These are phyloP conservation scores for Gymnocheta viridis DNA, from an alignment of 2,888 invertebrate genomes.

Conservation along the genomic window DNA sequence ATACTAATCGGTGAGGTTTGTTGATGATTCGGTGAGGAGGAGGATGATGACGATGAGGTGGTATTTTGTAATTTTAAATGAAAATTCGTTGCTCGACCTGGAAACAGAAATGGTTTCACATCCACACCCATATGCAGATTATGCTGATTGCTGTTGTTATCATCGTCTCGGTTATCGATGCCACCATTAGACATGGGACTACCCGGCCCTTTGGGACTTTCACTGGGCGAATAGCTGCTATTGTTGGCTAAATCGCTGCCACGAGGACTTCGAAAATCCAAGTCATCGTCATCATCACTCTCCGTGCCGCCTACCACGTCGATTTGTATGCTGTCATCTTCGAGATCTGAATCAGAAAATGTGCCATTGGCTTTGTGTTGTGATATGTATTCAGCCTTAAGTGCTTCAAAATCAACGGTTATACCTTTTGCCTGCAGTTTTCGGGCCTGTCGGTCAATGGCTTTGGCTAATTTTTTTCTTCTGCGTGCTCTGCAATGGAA, in stretches of 20 bases:
- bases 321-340: slow-evolving; percentile 89
- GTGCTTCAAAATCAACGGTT: slow-evolving; percentile 92
- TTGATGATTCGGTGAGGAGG: slow-evolving; percentile 76
- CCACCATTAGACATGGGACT: slow-evolving; percentile 72
- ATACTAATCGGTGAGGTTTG: slow-evolving; percentile 84
- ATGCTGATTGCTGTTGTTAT: slow-evolving; percentile 67
- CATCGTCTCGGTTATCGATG: slow-evolving; percentile 70
- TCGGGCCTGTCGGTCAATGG: slow-evolving; percentile 94
- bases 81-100: slow-evolving; percentile 71
- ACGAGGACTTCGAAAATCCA: slow-evolving; percentile 81
- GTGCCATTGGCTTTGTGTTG: slow-evolving; percentile 86
- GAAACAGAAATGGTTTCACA: slow-evolving; percentile 71
- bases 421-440: slow-evolving; percentile 96
- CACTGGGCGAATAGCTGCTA: slow-evolving; percentile 72
- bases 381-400: slow-evolving; percentile 92
- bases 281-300: slow-evolving; percentile 86
- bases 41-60: slow-evolving; percentile 70
- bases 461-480: slow-evolving; percentile 95
- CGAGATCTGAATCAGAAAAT: slow-evolving; percentile 85
- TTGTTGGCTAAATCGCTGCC: slow-evolving; percentile 75
- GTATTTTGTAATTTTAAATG: slow-evolving; percentile 71
- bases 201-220: slow-evolving; percentile 73
- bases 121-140: slow-evolving; percentile 51
- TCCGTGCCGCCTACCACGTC: slow-evolving; percentile 92
- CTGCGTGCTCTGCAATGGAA: slow-evolving; percentile 87